These are phyloP conservation scores for Catajapyx aquilonaris DNA, from an alignment of 1,140 invertebrate species.

Conservation along the genomic window DNA sequence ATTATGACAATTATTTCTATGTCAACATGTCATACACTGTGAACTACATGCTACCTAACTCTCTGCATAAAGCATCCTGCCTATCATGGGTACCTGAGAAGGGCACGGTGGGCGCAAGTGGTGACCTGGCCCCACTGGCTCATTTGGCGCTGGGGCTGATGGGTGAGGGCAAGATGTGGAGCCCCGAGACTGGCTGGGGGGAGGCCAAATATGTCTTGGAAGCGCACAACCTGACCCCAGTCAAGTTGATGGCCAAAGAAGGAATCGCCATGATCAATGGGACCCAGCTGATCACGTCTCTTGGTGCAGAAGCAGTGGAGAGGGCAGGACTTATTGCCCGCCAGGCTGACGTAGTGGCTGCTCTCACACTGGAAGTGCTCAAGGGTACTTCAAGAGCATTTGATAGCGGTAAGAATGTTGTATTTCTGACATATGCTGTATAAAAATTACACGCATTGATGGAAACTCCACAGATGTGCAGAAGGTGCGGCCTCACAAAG, in stretches of 20 bases:
- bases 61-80: conserved; percentile 43
- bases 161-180: conserved; percentile 63
- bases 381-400: conserved; percentile 50
- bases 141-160: conserved; percentile 46
- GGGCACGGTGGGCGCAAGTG: conserved; percentile 50
- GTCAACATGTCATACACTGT: no score
- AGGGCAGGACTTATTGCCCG: conserved; percentile 34
- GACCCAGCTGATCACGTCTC: conserved; percentile 47
- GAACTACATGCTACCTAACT: no score
- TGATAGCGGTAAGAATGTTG: conserved; percentile 38
- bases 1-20: no score
- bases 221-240: conserved; percentile 32
- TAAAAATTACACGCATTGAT: no score
- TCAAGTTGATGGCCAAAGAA: conserved; percentile 42
- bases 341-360: conserved; percentile 50
- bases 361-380: conserved; percentile 43
- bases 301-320: conserved; percentile 45
- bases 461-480: conserved; percentile 51
- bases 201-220: conserved; percentile 40
- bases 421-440: no score
- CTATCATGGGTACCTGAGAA: conserved; percentile 52
- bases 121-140: conserved; percentile 45
- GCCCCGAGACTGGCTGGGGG: conserved; percentile 43
- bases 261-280: conserved; percentile 52
- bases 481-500: conserved; percentile 38